Conservation (phyloP, 2,113 vertebrate genomes). For the Nettapus auritus region DNA sequence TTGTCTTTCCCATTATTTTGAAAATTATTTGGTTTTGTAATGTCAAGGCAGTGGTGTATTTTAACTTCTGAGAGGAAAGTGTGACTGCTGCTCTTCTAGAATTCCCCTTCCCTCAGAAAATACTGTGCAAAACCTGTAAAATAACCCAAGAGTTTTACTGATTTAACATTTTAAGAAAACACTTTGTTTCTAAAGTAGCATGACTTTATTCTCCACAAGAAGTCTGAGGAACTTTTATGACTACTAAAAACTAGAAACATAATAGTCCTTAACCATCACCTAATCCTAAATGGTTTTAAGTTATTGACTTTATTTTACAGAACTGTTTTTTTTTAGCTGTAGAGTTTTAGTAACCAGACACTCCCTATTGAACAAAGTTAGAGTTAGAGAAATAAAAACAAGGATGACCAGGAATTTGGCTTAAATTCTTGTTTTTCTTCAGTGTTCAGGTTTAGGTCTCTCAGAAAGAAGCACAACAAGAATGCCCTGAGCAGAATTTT, state of each 20-base stretch:
- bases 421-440: not conserved
- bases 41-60: not conserved
- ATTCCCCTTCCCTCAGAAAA: not conserved
- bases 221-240: constrained; percentile 8
- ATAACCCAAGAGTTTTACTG: not conserved
- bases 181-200: not conserved
- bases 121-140: not conserved
- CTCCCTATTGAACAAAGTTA: not conserved
- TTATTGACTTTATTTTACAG: not conserved
- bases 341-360: not conserved
- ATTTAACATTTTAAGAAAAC: not conserved
- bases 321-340: not conserved
- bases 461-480: not conserved
- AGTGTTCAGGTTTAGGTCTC: not conserved
- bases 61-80: not conserved
- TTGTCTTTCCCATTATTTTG: not conserved
- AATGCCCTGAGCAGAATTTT: not conserved
- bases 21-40: not conserved
- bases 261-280: not conserved
- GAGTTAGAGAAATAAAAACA: not conserved
- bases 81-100: not conserved
- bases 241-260: not conserved
- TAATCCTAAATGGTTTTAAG: not conserved
- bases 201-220: not conserved
- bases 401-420: not conserved